Evolutionary conservation across 2,113 vertebrate species (phyloP), one percentile per base, ranked within the genome.

Genomic region (Takifugu bimaculatus): DNA sequence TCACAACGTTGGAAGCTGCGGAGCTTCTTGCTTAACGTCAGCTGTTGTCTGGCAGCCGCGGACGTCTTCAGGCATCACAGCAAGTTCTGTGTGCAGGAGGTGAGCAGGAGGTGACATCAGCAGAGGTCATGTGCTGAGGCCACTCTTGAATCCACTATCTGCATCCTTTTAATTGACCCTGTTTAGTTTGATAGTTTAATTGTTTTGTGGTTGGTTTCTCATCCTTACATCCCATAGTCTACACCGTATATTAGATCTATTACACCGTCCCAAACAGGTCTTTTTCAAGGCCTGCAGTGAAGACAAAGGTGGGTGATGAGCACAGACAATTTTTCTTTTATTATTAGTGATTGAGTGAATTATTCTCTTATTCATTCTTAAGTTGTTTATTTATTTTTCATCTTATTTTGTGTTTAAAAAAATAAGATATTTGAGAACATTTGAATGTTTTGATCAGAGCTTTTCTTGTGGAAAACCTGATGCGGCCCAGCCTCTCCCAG

Each of bases 31-130:
- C 91, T 92, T 79, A 97, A 94, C 83, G 60, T 94, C 61, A 0
- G 84, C 83, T 89, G 90, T 0, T 94, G 93, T 4, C 10, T 78
- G 0, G 73, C 85, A 0, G 94, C 95, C 0, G 68, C 86, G 0
- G 92, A 92, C 1, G 93, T 94, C 83, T 99, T 91, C 87, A 88
- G 90, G 74, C 92, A 94, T 52, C 96, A 99, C 92, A 98, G 96
- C 86, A 89, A 88, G 65, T 93, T 92, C 78, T 99, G 96, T 39
- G 91, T 65, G 57, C 89, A 0, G 95, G 95, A 94, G 92, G 96
- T 98, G 79, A 90, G 92, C 70, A 45, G 49, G 35, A 39, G 28
- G n/a, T 3, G 26, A 6, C 3, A 32, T 32, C 29, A 32, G 29
- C 29, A 32, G 7, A 32, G 29, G 5, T 32, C 29, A 32, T 20